Evolutionary conservation across 2,797 vertebrate species (phyloP).

Genomic region (Philypnodon macrostomus): DNA sequence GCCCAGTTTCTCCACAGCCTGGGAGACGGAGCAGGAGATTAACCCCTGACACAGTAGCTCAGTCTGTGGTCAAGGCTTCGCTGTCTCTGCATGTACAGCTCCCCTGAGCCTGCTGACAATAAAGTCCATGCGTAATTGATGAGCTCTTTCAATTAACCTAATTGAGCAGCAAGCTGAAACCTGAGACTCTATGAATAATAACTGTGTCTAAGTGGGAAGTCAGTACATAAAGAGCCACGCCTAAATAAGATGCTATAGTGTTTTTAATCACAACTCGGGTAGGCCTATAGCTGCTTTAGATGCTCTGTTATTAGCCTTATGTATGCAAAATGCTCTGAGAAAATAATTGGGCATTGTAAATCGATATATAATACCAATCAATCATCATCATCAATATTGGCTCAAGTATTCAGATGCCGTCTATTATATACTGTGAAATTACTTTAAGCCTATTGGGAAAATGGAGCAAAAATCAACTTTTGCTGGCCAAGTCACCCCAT

Average conservation of each 20-base stretch:
- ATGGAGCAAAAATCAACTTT: too few relatives aligned
- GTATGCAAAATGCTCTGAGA: too few relatives aligned
- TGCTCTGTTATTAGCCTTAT: too few relatives aligned
- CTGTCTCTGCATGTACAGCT: constrained; percentile 17
- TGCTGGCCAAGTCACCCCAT: too few relatives aligned
- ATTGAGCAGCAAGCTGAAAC: constrained; percentile 47
- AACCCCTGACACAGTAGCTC: constrained; percentile 61
- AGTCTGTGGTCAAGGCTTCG: constrained; percentile 23
- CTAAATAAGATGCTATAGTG: neutral
- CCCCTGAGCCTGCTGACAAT: constrained; percentile 37
- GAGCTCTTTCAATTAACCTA: constrained; percentile 67
- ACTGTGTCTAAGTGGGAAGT: neutral
- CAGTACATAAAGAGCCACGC: neutral
- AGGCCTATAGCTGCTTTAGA: too few relatives aligned
- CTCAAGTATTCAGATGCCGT: too few relatives aligned
- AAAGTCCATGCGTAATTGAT: constrained; percentile 70
- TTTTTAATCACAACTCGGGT: too few relatives aligned
- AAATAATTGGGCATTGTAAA: too few relatives aligned
- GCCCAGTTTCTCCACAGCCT: constrained; percentile 58
- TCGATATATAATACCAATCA: too few relatives aligned
- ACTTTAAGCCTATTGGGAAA: too few relatives aligned
- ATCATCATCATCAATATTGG: too few relatives aligned
- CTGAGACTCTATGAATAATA: neutral
- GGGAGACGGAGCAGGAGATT: constrained; percentile 53
- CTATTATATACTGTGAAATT: too few relatives aligned